Evolutionary conservation across 2,113 vertebrate species (phyloP), one percentile per base, ranked within the genome.

Genomic region (Aegotheles bennettii): DNA sequence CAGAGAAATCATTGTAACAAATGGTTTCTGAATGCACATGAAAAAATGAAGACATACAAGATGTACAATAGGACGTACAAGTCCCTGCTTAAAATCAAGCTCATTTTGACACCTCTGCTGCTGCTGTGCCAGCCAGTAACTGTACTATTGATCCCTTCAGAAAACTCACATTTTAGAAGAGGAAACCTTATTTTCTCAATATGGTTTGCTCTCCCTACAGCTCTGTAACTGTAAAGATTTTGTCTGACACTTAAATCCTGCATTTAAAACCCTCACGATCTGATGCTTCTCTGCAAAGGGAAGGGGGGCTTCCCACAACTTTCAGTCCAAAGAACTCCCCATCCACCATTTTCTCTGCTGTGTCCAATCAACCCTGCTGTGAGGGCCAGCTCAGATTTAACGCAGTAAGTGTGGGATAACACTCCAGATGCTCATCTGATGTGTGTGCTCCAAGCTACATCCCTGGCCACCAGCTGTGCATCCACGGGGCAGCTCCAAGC

Each of bases 331-430:
- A 51, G 10, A 50, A 88, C 18, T 36, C 6, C 7, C 15, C 47
- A n/a, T 11, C 13, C 20, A 50, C 17, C 20, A 38, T 18, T 43
- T 26, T 18, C 59, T 73, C 43, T 69, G 51, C 53, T 38, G 11
- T 54, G 38, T 54, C 47, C 81, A n/a, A 59, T 42, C 40, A 60
- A 7, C 6, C 13, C 18, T 6, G 14, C 5, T 17, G n/a, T n/a
- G 29, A 81, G 45, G 23, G 19, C 29, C 33, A 51, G 42, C 28
- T 63, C 28, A 26, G 33, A 59, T 24, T 23, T 51, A 65, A 35
- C 1, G 16, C 31, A 40, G 7, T 8, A 38, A 63, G 18, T 18
- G 48, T 23, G 59, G 18, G 68, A 31, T 0, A 0, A 47, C 26
- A 38, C 13, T 15, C 24, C 28, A 73, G 45, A 77, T 0, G 6